Conservation (phyloP, 2,797 vertebrate species). For the Spondyliosoma cantharus region DNA sequence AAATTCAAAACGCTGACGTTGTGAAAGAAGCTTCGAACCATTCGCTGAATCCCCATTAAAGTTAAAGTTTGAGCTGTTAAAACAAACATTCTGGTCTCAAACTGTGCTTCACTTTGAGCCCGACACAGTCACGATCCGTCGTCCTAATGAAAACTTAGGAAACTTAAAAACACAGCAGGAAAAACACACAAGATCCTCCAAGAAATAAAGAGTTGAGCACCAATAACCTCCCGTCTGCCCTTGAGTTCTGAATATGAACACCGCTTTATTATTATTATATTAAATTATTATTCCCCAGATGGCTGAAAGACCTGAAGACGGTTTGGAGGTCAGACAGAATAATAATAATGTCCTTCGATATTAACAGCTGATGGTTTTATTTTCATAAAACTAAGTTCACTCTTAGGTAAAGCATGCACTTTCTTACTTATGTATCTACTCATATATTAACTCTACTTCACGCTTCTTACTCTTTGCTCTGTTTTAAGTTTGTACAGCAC, state of each 20-base stretch:
- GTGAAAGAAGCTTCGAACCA: no score
- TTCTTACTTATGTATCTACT: no score
- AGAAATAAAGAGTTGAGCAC: background rate
- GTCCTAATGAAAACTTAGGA: background rate
- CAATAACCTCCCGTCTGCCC: background rate
- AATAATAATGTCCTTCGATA: slow-evolving; percentile 3
- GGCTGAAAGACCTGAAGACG: background rate
- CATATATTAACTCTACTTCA: no score
- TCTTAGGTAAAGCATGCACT: background rate
- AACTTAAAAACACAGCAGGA: background rate
- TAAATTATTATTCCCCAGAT: slow-evolving; percentile 18
- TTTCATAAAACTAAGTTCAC: background rate
- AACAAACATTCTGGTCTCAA: background rate
- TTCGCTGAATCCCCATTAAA: no score
- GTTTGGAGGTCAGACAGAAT: slow-evolving; percentile 27
- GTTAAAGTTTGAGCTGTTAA: background rate
- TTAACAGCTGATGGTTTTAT: background rate
- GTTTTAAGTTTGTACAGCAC: no score
- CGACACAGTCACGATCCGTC: background rate
- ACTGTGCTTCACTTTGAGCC: background rate
- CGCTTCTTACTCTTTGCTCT: no score
- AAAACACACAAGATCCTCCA: background rate
- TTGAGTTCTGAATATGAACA: slow-evolving; percentile 30
- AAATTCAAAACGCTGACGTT: no score
- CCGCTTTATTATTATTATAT: background rate